phyloP scores from a whole-genome alignment of 35 echinoderm and acorn worm genomes.

The Apostichopus parvimensis region DNA sequence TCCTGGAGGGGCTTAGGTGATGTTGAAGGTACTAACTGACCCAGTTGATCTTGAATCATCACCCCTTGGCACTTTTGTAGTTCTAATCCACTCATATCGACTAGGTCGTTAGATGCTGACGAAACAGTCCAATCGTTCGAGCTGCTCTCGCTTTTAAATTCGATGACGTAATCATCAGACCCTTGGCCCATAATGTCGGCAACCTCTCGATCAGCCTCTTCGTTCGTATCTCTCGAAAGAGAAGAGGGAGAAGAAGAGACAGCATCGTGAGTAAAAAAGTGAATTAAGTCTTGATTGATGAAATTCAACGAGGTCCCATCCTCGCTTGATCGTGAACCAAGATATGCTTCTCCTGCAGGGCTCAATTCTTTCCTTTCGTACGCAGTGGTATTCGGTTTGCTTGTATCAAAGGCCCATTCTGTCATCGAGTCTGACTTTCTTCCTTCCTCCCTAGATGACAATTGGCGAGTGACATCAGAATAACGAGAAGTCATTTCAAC shows the following conservation, averaged over 20 bases:
- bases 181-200: constrained; percentile 19
- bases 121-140: constrained; percentile 44
- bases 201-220: constrained; percentile 30
- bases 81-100: neutral
- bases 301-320: neutral
- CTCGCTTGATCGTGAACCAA: neutral
- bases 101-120: neutral
- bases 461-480: neutral
- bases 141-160: constrained; percentile 42
- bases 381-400: neutral
- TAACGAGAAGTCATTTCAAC: neutral
- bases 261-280: constrained; percentile 19
- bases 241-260: neutral
- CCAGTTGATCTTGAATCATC: neutral
- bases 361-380: neutral
- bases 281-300: constrained; percentile 30
- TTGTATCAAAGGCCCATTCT: neutral
- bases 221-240: neutral
- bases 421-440: neutral
- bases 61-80: neutral
- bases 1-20: neutral
- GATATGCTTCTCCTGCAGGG: neutral
- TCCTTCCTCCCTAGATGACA: neutral
- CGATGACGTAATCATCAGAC: constrained; percentile 23
- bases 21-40: neutral